Evolutionary conservation across 2,113 vertebrate genomes (phyloP).

Genomic region (Tragulus kanchil): DNA sequence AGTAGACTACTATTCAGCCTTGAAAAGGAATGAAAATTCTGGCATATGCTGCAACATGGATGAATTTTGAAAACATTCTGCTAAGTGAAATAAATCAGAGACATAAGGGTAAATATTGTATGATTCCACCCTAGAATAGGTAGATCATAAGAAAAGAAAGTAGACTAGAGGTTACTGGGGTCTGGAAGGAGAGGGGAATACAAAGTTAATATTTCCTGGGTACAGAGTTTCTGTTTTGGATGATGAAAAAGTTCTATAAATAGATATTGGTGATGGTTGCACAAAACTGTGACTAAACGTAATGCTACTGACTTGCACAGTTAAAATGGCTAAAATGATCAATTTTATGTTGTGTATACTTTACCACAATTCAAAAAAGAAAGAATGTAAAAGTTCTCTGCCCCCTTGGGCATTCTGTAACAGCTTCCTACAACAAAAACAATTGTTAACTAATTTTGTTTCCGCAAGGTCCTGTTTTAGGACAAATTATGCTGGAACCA

Average conservation of each 20-base stretch:
- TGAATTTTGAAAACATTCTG: not conserved
- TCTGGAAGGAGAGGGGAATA: not conserved
- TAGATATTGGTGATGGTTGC: not conserved
- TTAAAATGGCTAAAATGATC: not conserved
- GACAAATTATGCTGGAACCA: not conserved
- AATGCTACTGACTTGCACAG: not conserved
- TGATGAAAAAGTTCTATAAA: not conserved
- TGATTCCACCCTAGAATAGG: not conserved
- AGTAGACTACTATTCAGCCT: not conserved
- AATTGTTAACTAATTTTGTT: not conserved
- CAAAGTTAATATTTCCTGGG: not conserved
- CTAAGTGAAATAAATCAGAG: not conserved
- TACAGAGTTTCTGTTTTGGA: not conserved
- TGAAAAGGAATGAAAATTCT: conserved; percentile 7
- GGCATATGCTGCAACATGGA: not conserved
- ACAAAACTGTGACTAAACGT: not conserved
- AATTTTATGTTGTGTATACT: not conserved
- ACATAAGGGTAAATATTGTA: not conserved
- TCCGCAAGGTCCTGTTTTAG: not conserved
- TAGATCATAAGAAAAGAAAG: not conserved
- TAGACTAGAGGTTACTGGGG: not conserved
- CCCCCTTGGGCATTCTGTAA: not conserved
- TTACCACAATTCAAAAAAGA: not conserved
- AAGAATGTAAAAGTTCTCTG: not conserved
- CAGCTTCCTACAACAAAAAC: not conserved